A percentile compares a stretch with the other conserved stretches of the same genome.
These are phyloP conservation scores for Holothuria scabra DNA, from an alignment of 53 echinoderm and acorn worm species.

Conservation along the genomic window DNA sequence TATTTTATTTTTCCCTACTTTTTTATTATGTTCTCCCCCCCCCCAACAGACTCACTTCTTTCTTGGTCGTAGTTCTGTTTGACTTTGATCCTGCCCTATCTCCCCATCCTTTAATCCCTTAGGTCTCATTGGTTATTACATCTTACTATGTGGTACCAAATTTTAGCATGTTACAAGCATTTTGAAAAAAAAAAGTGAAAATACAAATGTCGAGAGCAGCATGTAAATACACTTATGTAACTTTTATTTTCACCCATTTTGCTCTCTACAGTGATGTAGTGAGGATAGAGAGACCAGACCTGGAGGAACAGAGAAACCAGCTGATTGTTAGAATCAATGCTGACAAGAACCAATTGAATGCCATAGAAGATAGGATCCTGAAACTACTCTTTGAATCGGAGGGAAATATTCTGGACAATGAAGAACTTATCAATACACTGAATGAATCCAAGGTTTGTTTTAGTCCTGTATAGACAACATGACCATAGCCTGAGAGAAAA, in stretches of 20 bases:
- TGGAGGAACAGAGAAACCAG: conserved; percentile 97
- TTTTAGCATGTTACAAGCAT: background rate
- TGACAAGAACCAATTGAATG: conserved; percentile 98
- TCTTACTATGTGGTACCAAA: no score
- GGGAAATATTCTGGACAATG: conserved; percentile 98
- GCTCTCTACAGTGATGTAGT: conserved; percentile 84
- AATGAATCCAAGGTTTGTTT: conserved; percentile 93
- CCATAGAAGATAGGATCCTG: conserved; percentile 97
- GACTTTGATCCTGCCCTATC: no score
- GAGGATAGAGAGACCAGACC: conserved; percentile 91
- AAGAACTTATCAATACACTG: conserved; percentile 97
- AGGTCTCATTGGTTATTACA: no score
- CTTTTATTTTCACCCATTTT: background rate
- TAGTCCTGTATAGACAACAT: no score
- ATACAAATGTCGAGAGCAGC: background rate
- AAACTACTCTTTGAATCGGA: conserved; percentile 92
- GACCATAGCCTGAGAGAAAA: no score
- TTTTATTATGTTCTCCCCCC: no score
- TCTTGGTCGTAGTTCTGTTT: no score
- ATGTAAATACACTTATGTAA: background rate
- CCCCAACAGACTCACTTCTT: no score
- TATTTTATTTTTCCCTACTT: no score
- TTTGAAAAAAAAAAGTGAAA: background rate
- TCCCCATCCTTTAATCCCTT: no score
- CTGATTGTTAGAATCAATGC: conserved; percentile 98